phyloP scores from a whole-genome alignment of 2,888 invertebrate species.

The Noctua janthina region DNA sequence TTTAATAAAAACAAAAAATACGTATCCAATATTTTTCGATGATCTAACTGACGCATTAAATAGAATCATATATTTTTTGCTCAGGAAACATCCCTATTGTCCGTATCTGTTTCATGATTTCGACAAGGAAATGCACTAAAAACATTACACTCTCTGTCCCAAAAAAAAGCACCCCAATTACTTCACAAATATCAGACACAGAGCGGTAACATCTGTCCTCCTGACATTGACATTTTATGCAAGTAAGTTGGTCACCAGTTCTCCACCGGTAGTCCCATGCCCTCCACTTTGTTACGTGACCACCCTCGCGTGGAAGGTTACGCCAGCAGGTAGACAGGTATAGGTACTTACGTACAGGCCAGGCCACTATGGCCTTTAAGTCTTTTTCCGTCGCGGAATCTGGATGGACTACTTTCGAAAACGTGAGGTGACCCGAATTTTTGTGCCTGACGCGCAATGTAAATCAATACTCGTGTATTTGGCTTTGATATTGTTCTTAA shows the following conservation, averaged over 20 bases:
- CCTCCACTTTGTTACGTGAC: slow-evolving; percentile 54
- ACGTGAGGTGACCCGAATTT: slow-evolving; percentile 80
- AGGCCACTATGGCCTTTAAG: slow-evolving; percentile 78
- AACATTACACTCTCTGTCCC: not conserved
- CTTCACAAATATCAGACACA: not conserved
- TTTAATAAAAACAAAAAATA: too few relatives aligned
- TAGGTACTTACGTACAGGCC: slow-evolving; percentile 41
- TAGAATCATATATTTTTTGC: too few relatives aligned
- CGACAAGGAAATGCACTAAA: not conserved
- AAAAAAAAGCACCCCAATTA: slow-evolving; percentile 1
- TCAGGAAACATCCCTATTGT: not conserved
- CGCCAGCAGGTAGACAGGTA: slow-evolving; percentile 30
- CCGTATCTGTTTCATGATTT: not conserved
- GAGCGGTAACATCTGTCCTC: slow-evolving; percentile 24
- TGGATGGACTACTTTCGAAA: slow-evolving; percentile 88
- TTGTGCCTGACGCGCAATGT: slow-evolving; percentile 64
- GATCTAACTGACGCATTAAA: too few relatives aligned
- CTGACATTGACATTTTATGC: slow-evolving; percentile 56
- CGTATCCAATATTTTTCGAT: too few relatives aligned
- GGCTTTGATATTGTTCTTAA: slow-evolving; percentile 58
- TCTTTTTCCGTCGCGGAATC: slow-evolving; percentile 78
- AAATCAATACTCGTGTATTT: slow-evolving; percentile 66
- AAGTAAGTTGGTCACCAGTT: slow-evolving; percentile 37
- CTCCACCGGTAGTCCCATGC: slow-evolving; percentile 45
- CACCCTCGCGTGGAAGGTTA: slow-evolving; percentile 61